phyloP scores from a whole-genome alignment of 1,140 invertebrate genomes.

The Trachelipus rathkii region DNA sequence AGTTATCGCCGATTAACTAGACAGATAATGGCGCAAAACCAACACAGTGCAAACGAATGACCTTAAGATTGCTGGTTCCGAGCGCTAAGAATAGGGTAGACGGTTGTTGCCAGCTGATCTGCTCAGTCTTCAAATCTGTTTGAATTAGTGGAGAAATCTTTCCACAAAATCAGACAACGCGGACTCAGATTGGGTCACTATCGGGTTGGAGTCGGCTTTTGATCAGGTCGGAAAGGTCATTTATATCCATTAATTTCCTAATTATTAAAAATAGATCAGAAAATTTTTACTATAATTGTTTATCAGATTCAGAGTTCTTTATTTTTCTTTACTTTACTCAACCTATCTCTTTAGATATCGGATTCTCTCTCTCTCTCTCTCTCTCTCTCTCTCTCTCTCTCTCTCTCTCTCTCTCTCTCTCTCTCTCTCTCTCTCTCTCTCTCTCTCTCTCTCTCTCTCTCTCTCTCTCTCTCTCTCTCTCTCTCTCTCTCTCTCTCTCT shows the following conservation, averaged over 20 bases:
- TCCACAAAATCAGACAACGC: too few relatives aligned
- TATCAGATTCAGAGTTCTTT: background rate
- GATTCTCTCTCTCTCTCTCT: too few relatives aligned
- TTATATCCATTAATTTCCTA: background rate
- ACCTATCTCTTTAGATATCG: background rate
- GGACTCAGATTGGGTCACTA: background rate
- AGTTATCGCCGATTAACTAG: background rate
- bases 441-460: too few relatives aligned
- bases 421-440: too few relatives aligned
- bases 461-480: too few relatives aligned
- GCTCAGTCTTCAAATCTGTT: background rate
- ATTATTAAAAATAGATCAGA: constrained; percentile 7
- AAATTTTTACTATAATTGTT: background rate
- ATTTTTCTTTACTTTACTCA: background rate
- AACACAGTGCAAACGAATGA: constrained; percentile 6
- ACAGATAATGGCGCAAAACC: constrained; percentile 3
- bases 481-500: too few relatives aligned
- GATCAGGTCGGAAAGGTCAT: background rate
- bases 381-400: too few relatives aligned
- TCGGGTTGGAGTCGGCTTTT: background rate
- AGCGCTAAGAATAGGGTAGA: constrained; percentile 5
- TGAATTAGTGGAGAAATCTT: background rate
- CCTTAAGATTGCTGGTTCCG: background rate
- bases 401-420: too few relatives aligned
- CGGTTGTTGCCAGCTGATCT: background rate